Evolutionary conservation across 2,797 vertebrate genomes (phyloP), one percentile per base, ranked within the genome.

Genomic region (Characodon lateralis): DNA sequence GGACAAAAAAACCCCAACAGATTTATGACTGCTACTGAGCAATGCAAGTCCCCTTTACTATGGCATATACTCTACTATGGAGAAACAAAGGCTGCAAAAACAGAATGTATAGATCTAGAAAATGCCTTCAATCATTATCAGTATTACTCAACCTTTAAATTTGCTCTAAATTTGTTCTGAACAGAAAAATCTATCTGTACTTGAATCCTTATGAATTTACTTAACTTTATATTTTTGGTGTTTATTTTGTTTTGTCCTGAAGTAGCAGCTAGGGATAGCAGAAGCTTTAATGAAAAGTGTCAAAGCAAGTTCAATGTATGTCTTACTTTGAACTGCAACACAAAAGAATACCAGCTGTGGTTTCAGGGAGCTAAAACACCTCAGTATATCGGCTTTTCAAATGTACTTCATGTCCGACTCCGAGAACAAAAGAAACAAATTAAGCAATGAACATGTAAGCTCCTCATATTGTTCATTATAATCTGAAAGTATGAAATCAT

Each of bases 1-100:
- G 10, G 28, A 55, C 53, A 18, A 61, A 55, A 74, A 48, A 70
- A 68, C 43, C 20, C 16, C 48, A 51, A 51, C 22, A 10, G 51
- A 63, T n/a, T 84, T 86, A 86, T 78, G 78, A 84, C 69, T 74
- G 59, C 83, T 89, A 74, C 73, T 9, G 14, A 79, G 74, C 71
- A 74, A 65, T 76, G 72, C n/a, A 28, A 79, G 70, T 71, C 81
- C 56, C 77, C 53, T 61, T 84, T 70, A 43, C 61, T 65, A 71
- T 13, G 18, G 77, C 69, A 58, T 14, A 22, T 58, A 69, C 76
- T 71, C 74, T 16, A 76, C 9, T 71, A 35, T 28, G 59, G 48
- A 78, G 78, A 46, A 72, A 76, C 66, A 69, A 74, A 13, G 3
- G 59, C 55, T 31, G 46, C 41, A 65, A 70, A 79, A 83, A 58